These are phyloP conservation scores for Trematocara macrostoma DNA, from an alignment of 2,113 vertebrate genomes.

Conservation along the genomic window DNA sequence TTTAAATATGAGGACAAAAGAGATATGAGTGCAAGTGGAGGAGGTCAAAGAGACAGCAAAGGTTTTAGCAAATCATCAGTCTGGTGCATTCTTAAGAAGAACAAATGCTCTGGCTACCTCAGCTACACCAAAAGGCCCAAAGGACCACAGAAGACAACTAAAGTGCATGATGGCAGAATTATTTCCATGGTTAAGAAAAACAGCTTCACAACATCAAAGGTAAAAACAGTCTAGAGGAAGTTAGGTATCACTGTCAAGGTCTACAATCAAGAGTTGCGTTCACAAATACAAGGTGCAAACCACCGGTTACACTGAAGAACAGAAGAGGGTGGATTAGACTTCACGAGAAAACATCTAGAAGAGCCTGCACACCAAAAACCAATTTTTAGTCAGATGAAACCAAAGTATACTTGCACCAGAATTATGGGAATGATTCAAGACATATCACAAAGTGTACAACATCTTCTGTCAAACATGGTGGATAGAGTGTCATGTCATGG, in stretches of 20 bases:
- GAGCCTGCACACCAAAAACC: fast-evolving
- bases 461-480: background rate
- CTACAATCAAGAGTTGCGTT: background rate
- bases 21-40: background rate
- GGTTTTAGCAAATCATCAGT: background rate
- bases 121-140: background rate
- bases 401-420: background rate
- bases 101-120: fast-evolving
- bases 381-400: background rate
- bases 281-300: background rate
- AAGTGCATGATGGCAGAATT: background rate
- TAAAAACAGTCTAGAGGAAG: background rate
- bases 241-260: background rate
- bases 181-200: background rate
- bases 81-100: background rate
- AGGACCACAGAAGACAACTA: background rate
- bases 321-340: fast-evolving
- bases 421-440: background rate
- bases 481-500: background rate
- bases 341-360: background rate
- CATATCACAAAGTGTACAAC: background rate
- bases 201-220: background rate
- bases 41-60: background rate
- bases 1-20: background rate
- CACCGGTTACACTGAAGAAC: background rate